Percentiles rank a stretch among this genome's conserved stretches.
Conservation (phyloP, 2,113 vertebrate species). For the Andinoacara biseriatus region DNA sequence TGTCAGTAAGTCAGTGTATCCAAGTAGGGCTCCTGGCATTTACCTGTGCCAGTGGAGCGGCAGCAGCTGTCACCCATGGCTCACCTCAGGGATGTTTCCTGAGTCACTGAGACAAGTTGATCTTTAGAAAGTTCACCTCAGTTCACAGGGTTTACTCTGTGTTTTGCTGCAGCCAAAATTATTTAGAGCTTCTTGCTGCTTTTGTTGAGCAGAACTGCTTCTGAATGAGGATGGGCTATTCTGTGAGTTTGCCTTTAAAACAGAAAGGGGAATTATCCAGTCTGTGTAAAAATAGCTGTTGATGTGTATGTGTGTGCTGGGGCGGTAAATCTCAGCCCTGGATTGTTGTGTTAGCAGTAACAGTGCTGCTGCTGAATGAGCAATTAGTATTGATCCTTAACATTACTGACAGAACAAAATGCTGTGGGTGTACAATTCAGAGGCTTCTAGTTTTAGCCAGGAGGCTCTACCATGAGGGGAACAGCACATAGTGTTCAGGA, state of each 20-base stretch:
- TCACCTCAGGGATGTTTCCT: conserved; percentile 79
- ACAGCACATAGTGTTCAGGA: conserved; percentile 30
- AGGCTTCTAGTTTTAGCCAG: conserved; percentile 18
- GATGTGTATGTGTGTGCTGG: background rate
- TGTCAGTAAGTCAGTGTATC: conserved; percentile 20
- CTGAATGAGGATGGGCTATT: background rate
- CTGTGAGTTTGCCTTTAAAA: background rate
- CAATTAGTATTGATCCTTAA: conserved; percentile 37
- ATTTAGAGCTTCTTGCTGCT: background rate
- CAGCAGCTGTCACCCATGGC: conserved; percentile 74
- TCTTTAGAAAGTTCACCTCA: conserved; percentile 78
- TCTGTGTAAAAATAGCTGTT: background rate
- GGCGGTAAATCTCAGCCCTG: background rate
- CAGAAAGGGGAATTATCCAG: background rate
- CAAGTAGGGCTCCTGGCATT: conserved; percentile 73
- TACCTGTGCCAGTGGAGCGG: conserved; percentile 66
- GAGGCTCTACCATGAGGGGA: conserved; percentile 51
- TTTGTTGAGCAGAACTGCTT: conserved; percentile 10
- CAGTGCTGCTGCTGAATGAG: background rate
- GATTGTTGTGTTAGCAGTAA: background rate
- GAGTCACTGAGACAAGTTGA: conserved; percentile 75
- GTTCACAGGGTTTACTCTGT: conserved; percentile 56
- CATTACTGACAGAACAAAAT: conserved; percentile 29
- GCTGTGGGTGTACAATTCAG: conserved; percentile 23
- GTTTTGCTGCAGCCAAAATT: conserved; percentile 2